Evolutionary conservation across 2,797 vertebrate genomes (phyloP), one percentile per base, ranked within the genome.

Genomic region (Lepus oiostolus): DNA sequence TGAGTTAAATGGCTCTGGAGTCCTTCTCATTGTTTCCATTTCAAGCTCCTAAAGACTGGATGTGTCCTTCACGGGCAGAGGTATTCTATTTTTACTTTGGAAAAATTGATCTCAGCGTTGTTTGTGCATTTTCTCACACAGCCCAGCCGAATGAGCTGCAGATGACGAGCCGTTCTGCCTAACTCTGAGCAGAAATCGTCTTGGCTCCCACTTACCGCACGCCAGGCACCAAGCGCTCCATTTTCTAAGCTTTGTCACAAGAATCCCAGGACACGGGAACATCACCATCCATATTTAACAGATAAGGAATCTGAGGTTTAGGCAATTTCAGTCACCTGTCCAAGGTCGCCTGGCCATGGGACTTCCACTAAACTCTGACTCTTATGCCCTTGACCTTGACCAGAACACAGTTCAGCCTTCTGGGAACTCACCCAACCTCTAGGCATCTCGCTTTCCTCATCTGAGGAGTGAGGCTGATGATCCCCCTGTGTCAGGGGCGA

Each of bases 121-220:
- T 63, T 32, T 42, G n/a, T 42, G 26, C 6, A 16, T 9, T 17
- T 86, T 80, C 52, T 85, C 38, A 35, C 24, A 4, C 5, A 19
- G 16, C 0, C 3, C 1, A 3, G 50, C 65, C 1, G 1, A 30
- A n/a, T 3, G 32, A 28, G 21, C 11, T 7, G n/a, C 30, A 42
- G 32, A 1, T 14, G 42, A 63, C 26, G 24, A 35, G 17, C 9
- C n/a, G 5, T 21, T 81, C 10, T 42, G 35, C 7, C 5, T 17
- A 60, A 26, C 11, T 16, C 11, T 16, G 68, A 77, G 58, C 84
- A 65, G 67, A 92, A 65, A 9, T 4, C 16, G 67, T 9, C 58
- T 13, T 68, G 3, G 32, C 21, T 42, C 10, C 2, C 14, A 6
- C 38, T 62, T 12, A n/a, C 68, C 5, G 14, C n/a, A n/a, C 26